Base-by-base conservation (phyloP, 2,113 vertebrate genomes). In the Myiozetetes cayanensis region DNA sequence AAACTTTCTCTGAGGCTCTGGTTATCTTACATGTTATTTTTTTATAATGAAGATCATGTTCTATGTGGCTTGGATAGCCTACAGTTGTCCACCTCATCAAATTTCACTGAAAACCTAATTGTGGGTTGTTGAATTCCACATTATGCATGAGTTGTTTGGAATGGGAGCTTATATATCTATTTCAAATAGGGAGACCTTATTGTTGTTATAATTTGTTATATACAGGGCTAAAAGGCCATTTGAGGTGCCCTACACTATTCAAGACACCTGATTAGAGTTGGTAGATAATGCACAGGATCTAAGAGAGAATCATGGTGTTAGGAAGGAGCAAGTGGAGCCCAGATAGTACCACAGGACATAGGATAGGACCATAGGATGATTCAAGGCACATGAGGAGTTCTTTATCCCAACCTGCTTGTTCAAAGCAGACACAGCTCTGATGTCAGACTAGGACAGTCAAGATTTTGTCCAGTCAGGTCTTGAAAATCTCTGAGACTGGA, bases 381-480 rank as follows among this genome's bases (percentile, higher is more conserved):
- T 47, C 18, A 75, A 61, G 14, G 27, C 4, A 44, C 12, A 21
- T 10, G 12, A n/a, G 10, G 12, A 59, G 5, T 22, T 46, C 20
- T 79, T 87, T 49, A 43, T 14, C 28, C 10, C 7, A 44, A 8
- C 3, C 3, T 90, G 2, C 24, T 44, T 31, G 12, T 14, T 73
- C 13, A 87, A 55, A 83, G 7, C 12, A 70, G 35, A 53, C 12
- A 7, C 10, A 43, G 8, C 3, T 33, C 35, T 63, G 23, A 37
- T 55, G 27, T 65, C 58, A 46, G 28, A 59, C 3, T 0, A 1
- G 17, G 30, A 44, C 6, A 14, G n/a, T 56, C 43, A 47, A n/a
- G 27, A 12, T 6, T 56, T 50, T 73, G 9, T 62, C 37, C 31
- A 39, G 31, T 16, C 0, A 2, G 9, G 4, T 73, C 33, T 78